Percentiles rank a stretch among this genome's conserved stretches.
These are phyloP conservation scores for Galago senegalensis DNA, from an alignment of 2,797 vertebrate species.

Conservation along the genomic window DNA sequence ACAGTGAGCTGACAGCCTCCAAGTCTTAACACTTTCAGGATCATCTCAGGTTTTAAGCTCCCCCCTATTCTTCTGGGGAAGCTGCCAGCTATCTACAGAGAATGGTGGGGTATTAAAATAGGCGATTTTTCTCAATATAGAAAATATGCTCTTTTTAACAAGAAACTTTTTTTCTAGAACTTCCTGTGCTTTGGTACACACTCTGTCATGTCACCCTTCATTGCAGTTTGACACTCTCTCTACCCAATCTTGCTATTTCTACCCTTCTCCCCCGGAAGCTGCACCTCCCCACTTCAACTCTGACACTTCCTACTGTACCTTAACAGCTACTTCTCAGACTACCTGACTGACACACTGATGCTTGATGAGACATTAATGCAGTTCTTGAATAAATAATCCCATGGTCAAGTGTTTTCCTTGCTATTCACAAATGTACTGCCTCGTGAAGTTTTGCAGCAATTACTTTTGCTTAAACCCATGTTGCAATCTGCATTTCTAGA, in stretches of 20 bases:
- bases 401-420: background rate
- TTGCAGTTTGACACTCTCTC: background rate
- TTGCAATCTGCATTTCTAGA: background rate
- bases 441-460: background rate
- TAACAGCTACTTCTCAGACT: background rate
- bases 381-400: background rate
- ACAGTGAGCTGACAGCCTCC: background rate
- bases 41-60: background rate
- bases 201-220: background rate
- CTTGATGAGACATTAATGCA: background rate
- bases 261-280: background rate
- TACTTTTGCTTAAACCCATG: background rate
- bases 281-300: background rate
- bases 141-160: background rate
- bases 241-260: background rate
- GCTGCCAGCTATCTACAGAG: background rate
- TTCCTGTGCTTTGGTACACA: background rate
- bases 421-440: background rate
- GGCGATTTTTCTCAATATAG: background rate
- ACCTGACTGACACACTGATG: no score
- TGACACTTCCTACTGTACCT: background rate
- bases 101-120: background rate
- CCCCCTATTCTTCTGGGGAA: background rate
- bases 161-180: background rate
- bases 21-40: background rate